These are phyloP conservation scores for Poeciliopsis gracilis DNA, from an alignment of 2,797 vertebrate species.

Conservation along the genomic window DNA sequence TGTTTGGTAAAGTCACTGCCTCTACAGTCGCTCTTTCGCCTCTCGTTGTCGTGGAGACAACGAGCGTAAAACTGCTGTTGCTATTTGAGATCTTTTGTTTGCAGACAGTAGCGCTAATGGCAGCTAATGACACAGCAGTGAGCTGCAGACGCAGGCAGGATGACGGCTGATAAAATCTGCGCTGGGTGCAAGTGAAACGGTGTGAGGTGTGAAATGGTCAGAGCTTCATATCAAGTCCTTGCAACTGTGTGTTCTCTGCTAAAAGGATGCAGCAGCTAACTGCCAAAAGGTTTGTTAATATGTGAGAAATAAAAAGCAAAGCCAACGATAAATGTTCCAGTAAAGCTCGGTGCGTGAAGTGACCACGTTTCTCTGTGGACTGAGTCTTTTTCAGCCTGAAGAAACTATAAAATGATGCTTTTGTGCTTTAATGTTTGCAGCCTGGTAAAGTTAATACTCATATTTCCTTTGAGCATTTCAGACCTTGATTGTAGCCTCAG, in stretches of 20 bases:
- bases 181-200: constrained; percentile 24
- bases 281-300: not conserved
- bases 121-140: constrained; percentile 48
- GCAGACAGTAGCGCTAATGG: constrained; percentile 36
- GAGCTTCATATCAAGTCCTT: constrained; percentile 31
- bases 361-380: not conserved
- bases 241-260: not conserved
- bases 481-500: not conserved
- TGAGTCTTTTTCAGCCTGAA: not conserved
- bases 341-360: not conserved
- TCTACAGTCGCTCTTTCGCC: constrained; percentile 3
- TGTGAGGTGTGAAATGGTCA: constrained; percentile 33
- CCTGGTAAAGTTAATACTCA: not conserved
- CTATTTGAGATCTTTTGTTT: constrained; percentile 27
- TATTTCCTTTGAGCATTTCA: not conserved
- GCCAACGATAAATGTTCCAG: not conserved
- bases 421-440: not conserved
- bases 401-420: not conserved
- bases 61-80: not conserved
- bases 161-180: constrained; percentile 42
- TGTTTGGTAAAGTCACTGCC: constrained; percentile 1
- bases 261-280: not conserved
- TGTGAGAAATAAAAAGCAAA: constrained; percentile 3
- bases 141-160: constrained; percentile 7
- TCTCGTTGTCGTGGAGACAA: constrained; percentile 10